Base-by-base conservation (phyloP, 2,888 invertebrate species). In the Kryphioiulus occultus region DNA sequence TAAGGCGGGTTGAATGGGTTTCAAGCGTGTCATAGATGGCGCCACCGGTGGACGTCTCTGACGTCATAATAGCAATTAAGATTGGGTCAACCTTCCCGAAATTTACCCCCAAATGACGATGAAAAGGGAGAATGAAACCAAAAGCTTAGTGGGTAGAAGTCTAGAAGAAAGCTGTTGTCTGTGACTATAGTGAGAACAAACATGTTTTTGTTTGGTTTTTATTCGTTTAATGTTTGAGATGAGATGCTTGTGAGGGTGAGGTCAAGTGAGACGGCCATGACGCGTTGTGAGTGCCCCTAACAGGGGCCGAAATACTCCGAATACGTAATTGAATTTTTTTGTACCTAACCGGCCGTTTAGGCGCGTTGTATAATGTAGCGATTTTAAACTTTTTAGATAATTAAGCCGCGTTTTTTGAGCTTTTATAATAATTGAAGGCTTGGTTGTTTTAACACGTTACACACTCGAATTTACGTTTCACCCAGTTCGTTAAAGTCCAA, bases 321-420 rank as follows among this genome's bases (percentile, higher is more conserved):
- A 85, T 85, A 85, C 85, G 85, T 85, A 85, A 85, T 85, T 85
- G 85, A 85, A 85, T 30, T 85, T 85, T 85, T 85, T n/a, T 85
- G 47, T 85, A 44, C 47, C 30, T 85, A 85, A 85, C 68, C 68
- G 22, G 68, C 26, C 68, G 68, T 68, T 68, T 26, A 68, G 68
- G 68, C 68, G 68, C 68, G 68, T 22, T 68, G 68, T 68, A 68
- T 68, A 68, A 22, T 68, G 68, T 68, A 68, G 68, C 68, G 22
- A 68, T 68, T 68, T 68, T 68, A 68, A 68, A 68, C 68, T 68
- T 68, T 68, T 68, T 68, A 68, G 68, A 22, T 26, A 68, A 68
- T 68, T 68, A 26, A 68, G 68, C 68, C 22, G 22, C 68, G 68
- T 68, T 68, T 59, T 68, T 68, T 68, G 68, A 68, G 68, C 68